Percentiles rank a stretch among this genome's conserved stretches.
Evolutionary conservation across 2,888 invertebrate genomes (phyloP).

Genomic region (Philopedon plagiatum): DNA sequence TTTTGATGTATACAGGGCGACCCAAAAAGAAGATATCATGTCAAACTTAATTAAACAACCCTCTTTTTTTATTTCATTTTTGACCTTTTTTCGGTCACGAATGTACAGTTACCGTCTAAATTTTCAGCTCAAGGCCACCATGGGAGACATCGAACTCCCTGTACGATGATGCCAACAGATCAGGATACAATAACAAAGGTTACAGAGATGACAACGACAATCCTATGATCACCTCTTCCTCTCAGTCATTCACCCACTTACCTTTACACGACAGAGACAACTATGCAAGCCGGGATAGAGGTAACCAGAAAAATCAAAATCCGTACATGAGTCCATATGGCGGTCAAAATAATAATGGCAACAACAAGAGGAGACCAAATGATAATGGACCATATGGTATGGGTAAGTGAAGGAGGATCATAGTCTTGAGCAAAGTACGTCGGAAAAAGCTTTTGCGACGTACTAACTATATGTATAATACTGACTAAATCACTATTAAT

Average conservation of each 20-base stretch:
- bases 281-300: background rate
- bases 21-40: too few relatives aligned
- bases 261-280: background rate
- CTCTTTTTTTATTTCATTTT: too few relatives aligned
- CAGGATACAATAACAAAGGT: conserved; percentile 20
- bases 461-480: too few relatives aligned
- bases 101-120: background rate
- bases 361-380: conserved; percentile 5
- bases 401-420: background rate
- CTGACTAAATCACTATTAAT: too few relatives aligned
- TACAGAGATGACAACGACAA: conserved; percentile 17
- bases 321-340: background rate
- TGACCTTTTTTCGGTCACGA: too few relatives aligned
- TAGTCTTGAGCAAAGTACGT: too few relatives aligned
- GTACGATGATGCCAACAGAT: conserved; percentile 9
- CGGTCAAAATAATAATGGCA: background rate
- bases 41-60: too few relatives aligned
- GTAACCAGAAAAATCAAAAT: background rate
- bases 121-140: conserved; percentile 19
- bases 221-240: background rate
- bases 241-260: conserved; percentile 1
- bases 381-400: background rate
- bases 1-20: too few relatives aligned
- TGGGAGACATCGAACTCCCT: conserved; percentile 11
- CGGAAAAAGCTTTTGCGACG: too few relatives aligned